Percentiles rank a stretch among this genome's conserved stretches.
These are phyloP conservation scores for Helostoma temminkii DNA, from an alignment of 2,797 vertebrate species.

Conservation along the genomic window DNA sequence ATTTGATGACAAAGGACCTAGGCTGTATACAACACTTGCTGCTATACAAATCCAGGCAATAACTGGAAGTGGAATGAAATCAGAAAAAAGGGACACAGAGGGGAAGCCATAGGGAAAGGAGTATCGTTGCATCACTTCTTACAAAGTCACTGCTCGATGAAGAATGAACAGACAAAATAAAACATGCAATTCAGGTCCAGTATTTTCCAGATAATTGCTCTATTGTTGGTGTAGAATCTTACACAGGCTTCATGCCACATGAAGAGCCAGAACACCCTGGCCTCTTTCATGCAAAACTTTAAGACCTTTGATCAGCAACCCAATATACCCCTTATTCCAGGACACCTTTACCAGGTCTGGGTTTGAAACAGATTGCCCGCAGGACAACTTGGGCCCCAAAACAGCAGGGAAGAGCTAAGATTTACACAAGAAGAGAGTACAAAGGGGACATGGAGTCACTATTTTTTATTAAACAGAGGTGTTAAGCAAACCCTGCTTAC, in stretches of 20 bases:
- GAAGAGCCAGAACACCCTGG: constrained; percentile 24
- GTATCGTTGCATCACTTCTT: constrained; percentile 55
- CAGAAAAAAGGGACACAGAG: constrained; percentile 24
- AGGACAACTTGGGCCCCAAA: no score
- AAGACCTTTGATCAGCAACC: no score
- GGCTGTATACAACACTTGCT: constrained; percentile 4
- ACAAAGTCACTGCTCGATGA: constrained; percentile 77
- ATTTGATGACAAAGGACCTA: constrained; percentile 27
- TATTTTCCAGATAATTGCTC: constrained; percentile 76
- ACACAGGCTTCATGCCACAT: no score
- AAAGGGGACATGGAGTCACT: no score
- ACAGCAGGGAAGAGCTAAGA: no score
- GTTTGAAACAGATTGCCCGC: no score
- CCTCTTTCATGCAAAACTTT: background rate
- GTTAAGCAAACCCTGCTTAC: no score
- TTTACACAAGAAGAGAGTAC: no score
- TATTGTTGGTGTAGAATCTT: constrained; percentile 10
- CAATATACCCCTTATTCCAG: no score
- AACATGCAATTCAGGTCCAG: constrained; percentile 75
- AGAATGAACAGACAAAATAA: constrained; percentile 78
- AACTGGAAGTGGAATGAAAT: constrained; percentile 34
- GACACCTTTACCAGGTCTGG: no score
- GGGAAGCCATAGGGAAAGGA: constrained; percentile 39
- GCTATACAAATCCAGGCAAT: constrained; percentile 28
- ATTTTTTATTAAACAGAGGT: no score